Percentiles rank a stretch among this genome's conserved stretches.
phyloP scores from a whole-genome alignment of 2,113 vertebrate genomes.

The Hippopotamus amphibius region DNA sequence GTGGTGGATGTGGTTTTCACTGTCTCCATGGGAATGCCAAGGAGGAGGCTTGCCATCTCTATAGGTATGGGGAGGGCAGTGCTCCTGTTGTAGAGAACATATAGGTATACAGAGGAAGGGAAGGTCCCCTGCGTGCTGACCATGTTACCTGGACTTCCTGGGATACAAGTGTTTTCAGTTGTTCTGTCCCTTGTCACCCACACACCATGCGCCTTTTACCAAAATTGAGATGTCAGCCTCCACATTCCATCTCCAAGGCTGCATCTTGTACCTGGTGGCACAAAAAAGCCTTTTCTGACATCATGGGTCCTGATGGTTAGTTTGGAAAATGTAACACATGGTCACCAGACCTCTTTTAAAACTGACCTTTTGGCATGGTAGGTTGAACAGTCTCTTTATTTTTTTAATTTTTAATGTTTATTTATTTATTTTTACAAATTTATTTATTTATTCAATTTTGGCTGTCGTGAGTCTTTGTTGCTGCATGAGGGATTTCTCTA shows the following conservation, averaged over 20 bases:
- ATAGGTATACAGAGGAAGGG: not conserved
- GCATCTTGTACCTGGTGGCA: not conserved
- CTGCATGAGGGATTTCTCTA: no score
- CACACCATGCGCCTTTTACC: not conserved
- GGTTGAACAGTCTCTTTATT: not conserved
- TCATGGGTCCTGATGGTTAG: not conserved
- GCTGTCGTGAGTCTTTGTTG: no score
- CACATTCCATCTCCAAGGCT: not conserved
- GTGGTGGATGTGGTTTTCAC: not conserved
- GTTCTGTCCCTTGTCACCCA: not conserved
- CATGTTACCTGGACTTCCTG: not conserved
- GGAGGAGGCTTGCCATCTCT: not conserved
- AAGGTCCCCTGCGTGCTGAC: accelerated
- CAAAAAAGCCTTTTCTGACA: not conserved
- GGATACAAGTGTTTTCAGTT: not conserved
- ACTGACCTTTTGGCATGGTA: not conserved
- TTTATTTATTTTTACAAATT: no score
- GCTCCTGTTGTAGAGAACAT: not conserved
- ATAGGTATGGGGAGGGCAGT: accelerated
- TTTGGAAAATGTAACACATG: not conserved
- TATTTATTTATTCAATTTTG: no score
- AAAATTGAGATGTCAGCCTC: not conserved
- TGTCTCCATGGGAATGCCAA: accelerated
- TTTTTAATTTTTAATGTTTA: no score
- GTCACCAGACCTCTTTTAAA: not conserved